Base-by-base conservation (phyloP, 2,888 invertebrate genomes). In the Leptarthrus brevirostris region DNA sequence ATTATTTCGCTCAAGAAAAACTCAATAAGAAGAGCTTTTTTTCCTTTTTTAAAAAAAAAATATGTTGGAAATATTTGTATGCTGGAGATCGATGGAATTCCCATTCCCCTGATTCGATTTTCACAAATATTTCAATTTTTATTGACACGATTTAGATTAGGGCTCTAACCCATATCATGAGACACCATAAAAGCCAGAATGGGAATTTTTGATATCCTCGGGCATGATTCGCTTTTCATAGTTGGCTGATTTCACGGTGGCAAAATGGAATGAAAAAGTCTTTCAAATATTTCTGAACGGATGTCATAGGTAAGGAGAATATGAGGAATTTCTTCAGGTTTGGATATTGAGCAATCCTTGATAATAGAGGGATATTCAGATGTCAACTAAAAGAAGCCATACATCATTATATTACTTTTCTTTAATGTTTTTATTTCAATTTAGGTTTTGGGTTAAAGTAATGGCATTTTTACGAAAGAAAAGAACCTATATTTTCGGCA, bases 41-140 rank as follows among this genome's bases (percentile, higher is more conserved):
- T 20, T 44, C 20, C 22, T 20, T 34, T 66, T 66, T n/a, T n/a
- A n/a, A n/a, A n/a, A n/a, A n/a, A n/a, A 40, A 47, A 69, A 52
- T 69, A 69, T 69, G 26, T 34, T 69, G 20, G 18, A 18, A 49
- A 66, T 66, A 66, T 66, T 66, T 66, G 66, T 49, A 24, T 26
- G 18, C 10, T 14, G 22, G 3, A 30, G 44, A 64, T 64, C 4
- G 64, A 64, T 64, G 16, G 44, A 6, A 5, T 52, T 6, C 20
- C 40, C 49, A n/a, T 44, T 24, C 26, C 6, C 16, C 16, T 30
- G 10, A 69, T 52, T 52, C 69, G 69, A 34, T 69, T 49, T 52
- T 69, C 49, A 52, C 69, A 69, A 69, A 69, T 69, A 69, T 69
- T 69, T 69, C 69, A 69, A 69, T 52, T 34, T 69, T 69, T 69